Conservation (phyloP, 2,888 invertebrate genomes). For the Lasioglossum leucozonium region DNA sequence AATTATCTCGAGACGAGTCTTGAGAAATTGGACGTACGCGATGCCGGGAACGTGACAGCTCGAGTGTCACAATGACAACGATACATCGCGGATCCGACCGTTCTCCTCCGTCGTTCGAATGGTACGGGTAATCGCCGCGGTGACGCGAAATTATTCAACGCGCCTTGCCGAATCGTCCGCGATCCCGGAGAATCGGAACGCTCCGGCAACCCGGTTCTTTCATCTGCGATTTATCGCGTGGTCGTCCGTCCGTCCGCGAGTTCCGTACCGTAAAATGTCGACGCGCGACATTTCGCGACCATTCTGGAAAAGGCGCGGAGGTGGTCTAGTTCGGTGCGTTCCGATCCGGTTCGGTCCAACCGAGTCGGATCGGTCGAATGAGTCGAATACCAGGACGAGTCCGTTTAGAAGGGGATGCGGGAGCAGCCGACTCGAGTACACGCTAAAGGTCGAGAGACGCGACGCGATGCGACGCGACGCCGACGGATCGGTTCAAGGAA, state of each 20-base stretch:
- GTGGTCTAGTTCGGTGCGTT: slow-evolving; percentile 8
- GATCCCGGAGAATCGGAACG: no score
- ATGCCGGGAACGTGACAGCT: slow-evolving; percentile 9
- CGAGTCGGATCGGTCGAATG: slow-evolving; percentile 24
- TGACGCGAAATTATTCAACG: neutral
- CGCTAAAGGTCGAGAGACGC: slow-evolving; percentile 15
- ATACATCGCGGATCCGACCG: neutral
- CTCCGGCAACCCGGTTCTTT: neutral
- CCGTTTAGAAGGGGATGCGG: slow-evolving; percentile 55
- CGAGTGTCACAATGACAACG: slow-evolving; percentile 34
- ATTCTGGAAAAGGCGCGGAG: slow-evolving; percentile 21
- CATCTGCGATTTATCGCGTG: neutral
- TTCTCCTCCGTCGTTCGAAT: neutral
- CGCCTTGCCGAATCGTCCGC: neutral
- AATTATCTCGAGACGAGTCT: slow-evolving; percentile 46
- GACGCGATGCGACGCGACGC: slow-evolving; percentile 52
- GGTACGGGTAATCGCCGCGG: neutral
- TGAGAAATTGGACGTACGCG: slow-evolving; percentile 43
- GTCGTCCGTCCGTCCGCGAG: neutral
- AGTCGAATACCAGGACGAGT: slow-evolving; percentile 54
- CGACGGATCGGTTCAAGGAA: slow-evolving; percentile 66
- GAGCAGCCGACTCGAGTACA: neutral
- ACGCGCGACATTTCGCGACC: neutral
- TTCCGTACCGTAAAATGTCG: neutral
- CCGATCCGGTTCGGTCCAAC: neutral